Evolutionary conservation across 1,140 invertebrate species (phyloP).

Genomic region (Bradysia coprophila): DNA sequence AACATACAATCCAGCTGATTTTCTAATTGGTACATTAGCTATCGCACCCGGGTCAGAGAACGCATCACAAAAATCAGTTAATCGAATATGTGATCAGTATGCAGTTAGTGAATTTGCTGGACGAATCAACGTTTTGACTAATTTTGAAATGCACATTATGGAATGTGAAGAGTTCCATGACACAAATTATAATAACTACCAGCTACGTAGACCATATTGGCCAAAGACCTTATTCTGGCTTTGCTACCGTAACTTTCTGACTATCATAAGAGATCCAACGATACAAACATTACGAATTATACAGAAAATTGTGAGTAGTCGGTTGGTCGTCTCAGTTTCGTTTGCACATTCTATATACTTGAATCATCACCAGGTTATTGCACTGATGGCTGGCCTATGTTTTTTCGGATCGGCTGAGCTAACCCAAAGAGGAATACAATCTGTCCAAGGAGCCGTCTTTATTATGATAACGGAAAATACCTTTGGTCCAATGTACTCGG

Average conservation of each 20-base stretch:
- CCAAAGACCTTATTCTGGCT: slow-evolving; percentile 47
- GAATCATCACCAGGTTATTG: slow-evolving; percentile 33
- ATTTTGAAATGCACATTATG: slow-evolving; percentile 40
- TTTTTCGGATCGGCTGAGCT: slow-evolving; percentile 46
- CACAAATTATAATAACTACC: too few species aligned
- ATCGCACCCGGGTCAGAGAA: slow-evolving; percentile 56
- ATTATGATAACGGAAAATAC: slow-evolving; percentile 74
- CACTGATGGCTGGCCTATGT: slow-evolving; percentile 56
- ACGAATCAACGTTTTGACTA: slow-evolving; percentile 48
- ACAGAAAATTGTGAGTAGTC: slow-evolving; percentile 52
- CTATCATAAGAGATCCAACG: slow-evolving; percentile 49
- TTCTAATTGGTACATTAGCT: slow-evolving; percentile 71
- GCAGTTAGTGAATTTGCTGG: slow-evolving; percentile 54
- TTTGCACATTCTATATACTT: not conserved
- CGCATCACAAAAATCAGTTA: slow-evolving; percentile 37
- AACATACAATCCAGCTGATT: slow-evolving; percentile 87
- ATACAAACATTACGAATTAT: slow-evolving; percentile 46
- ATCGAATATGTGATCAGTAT: slow-evolving; percentile 56
- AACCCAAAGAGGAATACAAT: slow-evolving; percentile 60
- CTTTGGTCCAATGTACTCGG: slow-evolving; percentile 71
- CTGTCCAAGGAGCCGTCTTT: slow-evolving; percentile 64
- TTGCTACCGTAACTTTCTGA: slow-evolving; percentile 42
- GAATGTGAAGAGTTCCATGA: slow-evolving; percentile 21
- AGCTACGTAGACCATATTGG: slow-evolving; percentile 30
- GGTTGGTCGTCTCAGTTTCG: slow-evolving; percentile 1